Evolutionary conservation across 2,797 vertebrate species (phyloP), one percentile per base, ranked within the genome.

Genomic region (Falco cherrug): DNA sequence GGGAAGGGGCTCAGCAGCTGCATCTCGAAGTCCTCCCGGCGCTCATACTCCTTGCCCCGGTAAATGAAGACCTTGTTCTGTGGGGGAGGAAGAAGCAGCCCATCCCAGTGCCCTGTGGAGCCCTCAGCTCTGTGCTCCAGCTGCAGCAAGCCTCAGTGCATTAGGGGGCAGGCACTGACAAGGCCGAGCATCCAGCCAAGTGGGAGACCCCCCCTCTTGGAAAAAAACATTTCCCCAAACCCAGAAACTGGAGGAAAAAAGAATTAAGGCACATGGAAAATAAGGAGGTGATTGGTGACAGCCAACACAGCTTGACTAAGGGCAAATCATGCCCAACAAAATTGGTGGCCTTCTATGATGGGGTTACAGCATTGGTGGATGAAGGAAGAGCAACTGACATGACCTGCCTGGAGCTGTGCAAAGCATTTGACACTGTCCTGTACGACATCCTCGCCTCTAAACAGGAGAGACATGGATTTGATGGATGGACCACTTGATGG

Each of bases 11-110:
- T 95, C 87, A 97, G 83, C 84, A 97, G 95, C 60, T 6, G 95
- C 93, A 97, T 59, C 94, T 97, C 97, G 0, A 97, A 97, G 77
- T 97, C 97, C 67, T 97, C 97, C 13, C 97, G 91, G 56, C 97
- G 87, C 84, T 97, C 97, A 0, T 97, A 97, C 74, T 97, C 97
- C 90, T 97, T 96, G 57, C 97, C 97, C 3, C 97, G 97, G 76
- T 97, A 95, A 71, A 97, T 97, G 95, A 97, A 97, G 82, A 97
- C 39, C 37, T 95, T 97, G 87, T 97, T 97, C 97, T 97, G 93
- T 3, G 13, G 29, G 73, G 69, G 12, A 26, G 35, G 41, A 65
- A 48, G 67, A 22, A 22, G 11, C 37, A 74, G 86, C 20, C 37
- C 3, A 9, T 56, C 39, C 56, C 87, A 54, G 69, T 4, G 2